Conservation (phyloP, 2,888 invertebrate genomes). For the Amblyjoppa fuscipennis region DNA sequence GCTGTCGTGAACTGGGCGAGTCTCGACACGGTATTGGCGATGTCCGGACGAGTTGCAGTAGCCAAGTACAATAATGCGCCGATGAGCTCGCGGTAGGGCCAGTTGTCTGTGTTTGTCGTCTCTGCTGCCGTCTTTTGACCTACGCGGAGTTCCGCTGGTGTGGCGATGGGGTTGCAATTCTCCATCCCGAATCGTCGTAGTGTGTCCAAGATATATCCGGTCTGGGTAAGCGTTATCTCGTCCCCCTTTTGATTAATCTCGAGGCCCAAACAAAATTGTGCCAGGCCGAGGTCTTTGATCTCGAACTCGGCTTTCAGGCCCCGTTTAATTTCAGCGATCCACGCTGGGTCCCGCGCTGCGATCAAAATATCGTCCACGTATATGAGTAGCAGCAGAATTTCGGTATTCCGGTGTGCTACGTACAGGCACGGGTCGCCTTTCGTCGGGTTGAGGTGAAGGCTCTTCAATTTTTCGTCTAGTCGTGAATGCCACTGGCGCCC, state of each 20-base stretch:
- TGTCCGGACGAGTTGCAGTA: not conserved
- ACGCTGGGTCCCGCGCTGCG: conserved; percentile 40
- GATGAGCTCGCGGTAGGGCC: not conserved
- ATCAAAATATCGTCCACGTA: conserved; percentile 58
- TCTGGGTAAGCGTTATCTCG: conserved; percentile 13
- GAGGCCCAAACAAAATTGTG: conserved; percentile 42
- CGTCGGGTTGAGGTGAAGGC: not conserved
- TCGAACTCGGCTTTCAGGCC: conserved; percentile 29
- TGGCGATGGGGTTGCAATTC: conserved; percentile 2
- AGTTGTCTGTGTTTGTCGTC: not conserved
- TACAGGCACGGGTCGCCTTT: conserved; percentile 23
- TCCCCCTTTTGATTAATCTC: conserved; percentile 14
- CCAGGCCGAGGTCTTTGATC: conserved; percentile 44
- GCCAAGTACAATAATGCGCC: not conserved
- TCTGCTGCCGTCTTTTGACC: not conserved
- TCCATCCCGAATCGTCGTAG: not conserved
- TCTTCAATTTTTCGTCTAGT: not conserved
- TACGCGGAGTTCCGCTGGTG: not conserved
- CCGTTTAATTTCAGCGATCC: conserved; percentile 44
- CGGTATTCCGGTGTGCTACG: not conserved
- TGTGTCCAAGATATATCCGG: conserved; percentile 13
- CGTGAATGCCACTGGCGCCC: conserved; percentile 36
- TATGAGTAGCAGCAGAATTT: not conserved
- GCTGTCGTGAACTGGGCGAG: not conserved
- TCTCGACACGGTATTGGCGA: conserved; percentile 25